Conservation (phyloP, 2,797 vertebrate species). For the Hydrophis major region DNA sequence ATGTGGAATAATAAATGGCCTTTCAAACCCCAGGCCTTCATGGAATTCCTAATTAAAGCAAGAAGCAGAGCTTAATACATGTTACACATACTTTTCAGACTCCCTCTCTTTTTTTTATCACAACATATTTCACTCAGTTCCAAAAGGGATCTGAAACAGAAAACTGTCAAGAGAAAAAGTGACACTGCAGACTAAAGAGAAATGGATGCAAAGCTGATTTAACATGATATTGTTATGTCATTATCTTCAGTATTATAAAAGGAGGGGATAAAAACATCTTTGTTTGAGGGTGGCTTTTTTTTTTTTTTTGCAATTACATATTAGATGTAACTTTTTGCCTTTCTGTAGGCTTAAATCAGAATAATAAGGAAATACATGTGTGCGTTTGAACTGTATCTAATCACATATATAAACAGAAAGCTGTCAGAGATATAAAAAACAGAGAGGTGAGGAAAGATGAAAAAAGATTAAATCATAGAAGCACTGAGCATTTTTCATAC, state of each 20-base stretch:
- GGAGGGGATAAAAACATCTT: not conserved
- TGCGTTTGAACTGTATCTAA: not conserved
- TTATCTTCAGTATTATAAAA: slow-evolving; percentile 3
- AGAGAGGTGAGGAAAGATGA: not conserved
- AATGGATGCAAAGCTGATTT: slow-evolving; percentile 33
- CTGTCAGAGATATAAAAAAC: not conserved
- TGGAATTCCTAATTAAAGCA: slow-evolving; percentile 34
- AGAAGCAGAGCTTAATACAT: slow-evolving; percentile 22
- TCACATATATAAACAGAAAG: not conserved
- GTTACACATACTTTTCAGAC: slow-evolving; percentile 1
- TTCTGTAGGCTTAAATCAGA: not conserved
- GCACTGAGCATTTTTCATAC: not conserved
- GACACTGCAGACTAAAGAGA: not conserved
- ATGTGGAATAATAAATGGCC: slow-evolving; percentile 7
- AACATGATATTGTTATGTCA: not conserved
- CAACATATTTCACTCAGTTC: slow-evolving; percentile 21
- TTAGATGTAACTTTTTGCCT: not conserved
- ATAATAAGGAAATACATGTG: not conserved
- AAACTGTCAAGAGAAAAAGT: slow-evolving; percentile 28
- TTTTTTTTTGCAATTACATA: slow-evolving; percentile 18
- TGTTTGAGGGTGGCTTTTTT: slow-evolving; percentile 7
- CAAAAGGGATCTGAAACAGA: not conserved
- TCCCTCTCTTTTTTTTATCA: slow-evolving; percentile 26
- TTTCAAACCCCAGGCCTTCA: slow-evolving; percentile 24
- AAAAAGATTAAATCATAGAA: not conserved